Evolutionary conservation across 2,797 vertebrate genomes (phyloP), one percentile per base, ranked within the genome.

Genomic region (Lophius americanus): DNA sequence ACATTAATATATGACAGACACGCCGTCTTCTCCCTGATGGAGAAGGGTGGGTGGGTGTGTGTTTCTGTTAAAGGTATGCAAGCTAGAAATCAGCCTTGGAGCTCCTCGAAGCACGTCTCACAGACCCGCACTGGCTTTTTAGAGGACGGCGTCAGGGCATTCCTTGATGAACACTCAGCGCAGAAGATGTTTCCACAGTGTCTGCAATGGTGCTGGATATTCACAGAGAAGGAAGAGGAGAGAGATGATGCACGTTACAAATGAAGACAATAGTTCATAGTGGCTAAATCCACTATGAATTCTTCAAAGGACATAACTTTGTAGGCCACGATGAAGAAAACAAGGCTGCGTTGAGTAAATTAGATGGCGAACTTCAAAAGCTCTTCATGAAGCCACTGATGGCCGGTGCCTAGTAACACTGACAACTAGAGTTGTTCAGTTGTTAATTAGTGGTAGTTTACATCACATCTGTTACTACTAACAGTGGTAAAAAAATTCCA

Each of bases 171-270:
- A 89, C 98, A 99, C 74, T 99, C 98, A 0, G 89, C 95, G 71
- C 98, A 99, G 88, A 98, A 99, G 87, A 99, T 99, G 93, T 99
- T 99, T 47, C 98, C 98, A 78, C 98, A 99, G 13, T 99, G 96
- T 91, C 98, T 94, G 92, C 98, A 99, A 80, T 99, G 98, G 82
- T 99, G 98, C 98, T 99, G 93, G 83, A 76, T 39, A 32, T 10
- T 63, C 36, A 69, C 7, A 64, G 52, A 43, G 48, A 9, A 57
- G 35, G 38, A 48, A 46, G n/a, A 60, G 32, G 36, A 47, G 49
- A 6, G n/a, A 3, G 47, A 43, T 0, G 2, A 11, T n/a, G 23
- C 3, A 37, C 1, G 5, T 58, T 6, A 70, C 14, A 13, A 41
- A 6, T 9, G 0, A 0, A 7, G 56, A 42, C 3, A 0, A 2